These are phyloP conservation scores for Zalophus californianus DNA, from an alignment of 2,797 vertebrate species.

Conservation along the genomic window DNA sequence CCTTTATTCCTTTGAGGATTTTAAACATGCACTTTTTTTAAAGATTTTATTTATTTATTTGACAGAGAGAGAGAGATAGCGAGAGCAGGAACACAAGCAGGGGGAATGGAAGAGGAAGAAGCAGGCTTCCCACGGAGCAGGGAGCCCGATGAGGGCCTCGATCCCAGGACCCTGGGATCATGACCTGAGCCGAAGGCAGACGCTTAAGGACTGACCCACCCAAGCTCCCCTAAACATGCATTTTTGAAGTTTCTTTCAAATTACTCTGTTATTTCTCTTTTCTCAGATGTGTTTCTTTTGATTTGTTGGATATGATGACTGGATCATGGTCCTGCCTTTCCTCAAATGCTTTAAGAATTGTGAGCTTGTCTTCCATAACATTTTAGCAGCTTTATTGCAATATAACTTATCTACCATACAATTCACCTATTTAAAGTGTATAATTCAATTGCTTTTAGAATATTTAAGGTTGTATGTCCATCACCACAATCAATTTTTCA, in stretches of 20 bases:
- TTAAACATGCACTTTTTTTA: not conserved
- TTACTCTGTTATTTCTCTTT: not conserved
- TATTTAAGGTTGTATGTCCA: not conserved
- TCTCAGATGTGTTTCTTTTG: not conserved
- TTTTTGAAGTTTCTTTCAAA: not conserved
- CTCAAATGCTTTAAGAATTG: not conserved
- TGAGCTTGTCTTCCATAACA: not conserved
- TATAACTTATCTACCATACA: conserved; percentile 53
- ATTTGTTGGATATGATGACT: not conserved
- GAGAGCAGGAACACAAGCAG: too few relatives aligned
- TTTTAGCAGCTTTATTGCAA: not conserved
- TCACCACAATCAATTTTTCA: not conserved
- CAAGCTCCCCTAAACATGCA: not conserved
- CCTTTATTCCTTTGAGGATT: conserved; percentile 16
- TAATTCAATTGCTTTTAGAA: not conserved
- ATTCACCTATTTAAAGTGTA: not conserved
- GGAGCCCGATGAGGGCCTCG: too few relatives aligned
- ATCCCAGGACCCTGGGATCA: too few relatives aligned
- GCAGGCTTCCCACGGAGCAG: too few relatives aligned
- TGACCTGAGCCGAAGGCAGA: too few relatives aligned
- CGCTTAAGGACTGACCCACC: too few relatives aligned
- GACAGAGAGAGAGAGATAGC: too few relatives aligned
- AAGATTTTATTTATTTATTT: not conserved
- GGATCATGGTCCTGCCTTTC: not conserved
- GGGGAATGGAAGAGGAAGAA: too few relatives aligned